Base-by-base conservation (phyloP, 2,888 invertebrate genomes). In the Acleris literana region DNA sequence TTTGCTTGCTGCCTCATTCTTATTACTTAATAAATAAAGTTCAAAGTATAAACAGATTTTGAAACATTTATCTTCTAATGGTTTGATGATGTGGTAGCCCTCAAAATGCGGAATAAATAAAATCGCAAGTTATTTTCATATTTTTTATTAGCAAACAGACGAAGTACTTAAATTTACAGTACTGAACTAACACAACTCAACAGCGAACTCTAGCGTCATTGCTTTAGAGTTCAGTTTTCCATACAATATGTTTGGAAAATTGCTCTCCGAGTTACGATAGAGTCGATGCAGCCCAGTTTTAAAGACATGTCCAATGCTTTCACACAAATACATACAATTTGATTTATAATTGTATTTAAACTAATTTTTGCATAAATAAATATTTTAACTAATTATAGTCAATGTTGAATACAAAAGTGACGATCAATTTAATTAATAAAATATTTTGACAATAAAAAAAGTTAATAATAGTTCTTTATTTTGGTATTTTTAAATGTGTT, bases 141-240 rank as follows among this genome's bases (percentile, higher is more conserved):
- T 18, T 76, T 84, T 39, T 84, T 81, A 83, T 80, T 84, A 80
- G 77, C 78, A 79, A 82, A 81, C 69, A 77, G 74, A 73, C 64
- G 51, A 63, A 76, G 66, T 76, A 79, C 73, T 74, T 80, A 80
- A 71, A 77, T 75, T 78, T 78, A 77, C 76, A 79, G 70, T 72
- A 73, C 68, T 55, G 20, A 61, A 61, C 57, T 57, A 57, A 51
- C 44, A 33, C 25, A 61, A 62, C 65, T 53, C 17, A 33, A 33
- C 11, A 49, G 17, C 49, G 49, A 49, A 49, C 49, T 49, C 20
- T 18, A 18, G 49, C 49, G 7, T 13, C 17, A 55, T 55, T 17
- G 55, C 44, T 46, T 4, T n/a, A 17, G 11, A 39, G 54, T 20
- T 39, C 43, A 22, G 13, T 54, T 62, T 63, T 53, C 25, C 67